Conservation (phyloP, 2,888 invertebrate species). For the Hylaea fasciaria region DNA sequence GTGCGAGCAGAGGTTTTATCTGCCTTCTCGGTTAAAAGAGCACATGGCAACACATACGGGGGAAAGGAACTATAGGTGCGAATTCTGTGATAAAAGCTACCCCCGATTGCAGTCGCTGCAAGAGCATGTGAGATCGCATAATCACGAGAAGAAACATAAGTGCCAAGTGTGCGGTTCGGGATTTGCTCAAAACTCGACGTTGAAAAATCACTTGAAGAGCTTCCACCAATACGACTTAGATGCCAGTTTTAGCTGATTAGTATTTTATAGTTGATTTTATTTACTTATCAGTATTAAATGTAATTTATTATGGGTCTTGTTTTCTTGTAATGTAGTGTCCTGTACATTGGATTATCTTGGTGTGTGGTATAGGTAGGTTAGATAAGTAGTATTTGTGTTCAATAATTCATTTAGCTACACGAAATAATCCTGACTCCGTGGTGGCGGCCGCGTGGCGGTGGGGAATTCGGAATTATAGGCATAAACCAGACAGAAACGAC, state of each 20-base stretch:
- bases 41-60: slow-evolving; percentile 78
- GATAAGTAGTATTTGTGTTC: too few species aligned
- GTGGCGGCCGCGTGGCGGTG: too few species aligned
- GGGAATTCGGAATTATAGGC: too few species aligned
- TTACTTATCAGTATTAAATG: slow-evolving; percentile 19
- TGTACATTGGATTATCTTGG: background rate
- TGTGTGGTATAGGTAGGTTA: too few species aligned
- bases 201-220: slow-evolving; percentile 84
- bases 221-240: slow-evolving; percentile 59
- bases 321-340: background rate
- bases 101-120: slow-evolving; percentile 72
- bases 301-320: slow-evolving; percentile 6
- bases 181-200: slow-evolving; percentile 83
- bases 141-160: slow-evolving; percentile 79
- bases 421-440: too few species aligned
- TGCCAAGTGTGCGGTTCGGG: slow-evolving; percentile 81
- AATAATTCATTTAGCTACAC: too few species aligned
- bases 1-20: slow-evolving; percentile 81
- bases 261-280: slow-evolving; percentile 11
- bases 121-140: slow-evolving; percentile 84
- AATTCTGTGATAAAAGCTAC: slow-evolving; percentile 74
- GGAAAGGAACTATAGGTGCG: slow-evolving; percentile 73
- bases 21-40: slow-evolving; percentile 72
- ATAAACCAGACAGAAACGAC: too few species aligned
- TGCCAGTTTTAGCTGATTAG: slow-evolving; percentile 21